phyloP scores from a whole-genome alignment of 1,140 invertebrate species.

The Rhopalosiphum maidis region DNA sequence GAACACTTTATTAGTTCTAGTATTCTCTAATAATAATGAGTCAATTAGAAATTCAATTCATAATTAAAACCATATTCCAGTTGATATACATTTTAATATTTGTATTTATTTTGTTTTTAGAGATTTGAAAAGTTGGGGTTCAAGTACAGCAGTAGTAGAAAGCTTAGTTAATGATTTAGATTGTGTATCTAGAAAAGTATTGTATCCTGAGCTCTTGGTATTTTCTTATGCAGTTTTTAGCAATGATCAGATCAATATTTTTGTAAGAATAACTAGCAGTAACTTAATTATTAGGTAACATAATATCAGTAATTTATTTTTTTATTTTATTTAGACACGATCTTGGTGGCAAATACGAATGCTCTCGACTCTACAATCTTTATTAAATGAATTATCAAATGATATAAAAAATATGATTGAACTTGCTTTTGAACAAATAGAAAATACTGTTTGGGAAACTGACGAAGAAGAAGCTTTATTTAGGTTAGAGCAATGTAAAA shows the following conservation, averaged over 20 bases:
- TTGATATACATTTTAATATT: slow-evolving; percentile 55
- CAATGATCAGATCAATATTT: slow-evolving; percentile 13
- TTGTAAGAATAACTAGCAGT: not conserved
- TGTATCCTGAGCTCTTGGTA: slow-evolving; percentile 59
- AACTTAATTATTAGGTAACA: not conserved
- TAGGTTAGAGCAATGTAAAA: slow-evolving; percentile 76
- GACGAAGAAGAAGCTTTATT: slow-evolving; percentile 70
- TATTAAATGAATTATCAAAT: slow-evolving; percentile 75
- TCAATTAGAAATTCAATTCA: not conserved
- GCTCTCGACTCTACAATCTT: slow-evolving; percentile 75
- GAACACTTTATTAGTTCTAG: not conserved
- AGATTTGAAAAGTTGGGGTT: slow-evolving; percentile 58
- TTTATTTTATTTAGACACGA: slow-evolving; percentile 64
- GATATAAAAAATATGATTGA: slow-evolving; percentile 71
- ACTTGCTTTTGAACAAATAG: slow-evolving; percentile 67
- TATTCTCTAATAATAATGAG: not conserved
- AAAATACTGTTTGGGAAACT: slow-evolving; percentile 63
- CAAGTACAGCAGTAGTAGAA: slow-evolving; percentile 60
- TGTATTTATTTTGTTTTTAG: slow-evolving; percentile 56
- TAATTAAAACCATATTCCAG: not conserved
- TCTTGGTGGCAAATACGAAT: slow-evolving; percentile 79
- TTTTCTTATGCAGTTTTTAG: slow-evolving; percentile 46
- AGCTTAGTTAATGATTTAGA: slow-evolving; percentile 62
- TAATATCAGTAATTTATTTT: slow-evolving; percentile 62
- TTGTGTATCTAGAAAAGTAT: slow-evolving; percentile 62